A percentile compares a stretch with the other conserved stretches of the same genome.
These are phyloP conservation scores for Tangara arthus DNA, from an alignment of 2,797 vertebrate genomes.

Conservation along the genomic window DNA sequence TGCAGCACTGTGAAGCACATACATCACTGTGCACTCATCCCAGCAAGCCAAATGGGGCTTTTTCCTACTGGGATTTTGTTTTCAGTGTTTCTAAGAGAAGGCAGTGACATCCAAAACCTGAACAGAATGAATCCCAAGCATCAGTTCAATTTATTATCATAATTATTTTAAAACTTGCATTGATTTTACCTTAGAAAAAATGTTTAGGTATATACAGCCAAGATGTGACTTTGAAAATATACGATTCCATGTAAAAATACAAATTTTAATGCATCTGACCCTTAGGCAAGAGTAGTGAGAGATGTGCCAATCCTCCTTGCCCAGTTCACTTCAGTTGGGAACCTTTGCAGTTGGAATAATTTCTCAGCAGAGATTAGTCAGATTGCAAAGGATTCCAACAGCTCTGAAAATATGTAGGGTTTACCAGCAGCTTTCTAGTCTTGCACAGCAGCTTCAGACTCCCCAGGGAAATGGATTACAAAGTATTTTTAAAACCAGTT, in stretches of 20 bases:
- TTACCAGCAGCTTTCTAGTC: constrained; percentile 3
- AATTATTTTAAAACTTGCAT: background rate
- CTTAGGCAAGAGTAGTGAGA: background rate
- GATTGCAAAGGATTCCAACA: background rate
- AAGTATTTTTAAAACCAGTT: constrained; percentile 29
- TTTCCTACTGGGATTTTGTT: background rate
- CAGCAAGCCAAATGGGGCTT: background rate
- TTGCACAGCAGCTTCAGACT: background rate
- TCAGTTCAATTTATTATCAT: background rate
- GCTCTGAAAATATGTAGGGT: background rate
- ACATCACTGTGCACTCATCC: fast-evolving
- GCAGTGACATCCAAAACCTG: background rate
- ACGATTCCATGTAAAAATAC: background rate
- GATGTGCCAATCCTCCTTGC: background rate
- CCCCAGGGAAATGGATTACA: background rate
- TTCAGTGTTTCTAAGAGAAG: background rate
- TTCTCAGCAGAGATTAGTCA: background rate
- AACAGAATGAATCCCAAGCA: background rate
- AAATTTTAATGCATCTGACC: background rate
- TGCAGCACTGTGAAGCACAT: background rate
- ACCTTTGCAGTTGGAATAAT: background rate
- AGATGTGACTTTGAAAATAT: background rate
- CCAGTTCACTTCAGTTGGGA: background rate
- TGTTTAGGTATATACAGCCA: background rate
- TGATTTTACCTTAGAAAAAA: background rate